Percentiles rank a stretch among this genome's conserved stretches.
Evolutionary conservation across 2,888 invertebrate species (phyloP).

Genomic region (Tiphia femorata): DNA sequence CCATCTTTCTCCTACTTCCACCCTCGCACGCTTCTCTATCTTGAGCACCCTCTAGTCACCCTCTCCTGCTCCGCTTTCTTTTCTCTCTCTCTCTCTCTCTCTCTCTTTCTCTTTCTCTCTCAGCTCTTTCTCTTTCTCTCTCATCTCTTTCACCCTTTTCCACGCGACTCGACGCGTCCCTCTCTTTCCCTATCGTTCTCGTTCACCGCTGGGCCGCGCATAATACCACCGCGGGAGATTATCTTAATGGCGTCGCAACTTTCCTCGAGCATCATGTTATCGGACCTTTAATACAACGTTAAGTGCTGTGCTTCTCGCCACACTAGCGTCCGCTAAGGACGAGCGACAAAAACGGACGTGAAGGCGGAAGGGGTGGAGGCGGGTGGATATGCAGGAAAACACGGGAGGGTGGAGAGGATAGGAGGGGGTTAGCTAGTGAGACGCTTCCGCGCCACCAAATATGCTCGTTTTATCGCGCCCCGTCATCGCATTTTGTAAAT

Average conservation of each 20-base stretch:
- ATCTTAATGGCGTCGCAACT: slow-evolving; percentile 54
- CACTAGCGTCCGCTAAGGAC: slow-evolving; percentile 15
- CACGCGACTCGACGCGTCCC: too few relatives aligned
- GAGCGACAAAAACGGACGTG: slow-evolving; percentile 19
- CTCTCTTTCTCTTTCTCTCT: too few relatives aligned
- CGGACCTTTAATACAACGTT: slow-evolving; percentile 43
- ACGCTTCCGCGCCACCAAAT: slow-evolving; percentile 13
- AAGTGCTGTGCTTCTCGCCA: slow-evolving; percentile 27
- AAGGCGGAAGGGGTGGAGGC: slow-evolving; percentile 1
- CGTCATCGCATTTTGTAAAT: too few relatives aligned
- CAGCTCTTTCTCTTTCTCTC: neutral
- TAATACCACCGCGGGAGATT: slow-evolving; percentile 39
- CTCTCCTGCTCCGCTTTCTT: too few relatives aligned
- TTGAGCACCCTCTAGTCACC: too few relatives aligned
- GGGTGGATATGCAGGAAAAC: too few relatives aligned
- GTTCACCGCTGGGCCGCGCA: slow-evolving; percentile 9
- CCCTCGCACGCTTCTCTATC: too few relatives aligned
- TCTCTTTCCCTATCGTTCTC: slow-evolving; percentile 15
- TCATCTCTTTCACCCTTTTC: slow-evolving; percentile 5
- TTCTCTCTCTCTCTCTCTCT: too few relatives aligned
- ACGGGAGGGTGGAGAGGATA: too few relatives aligned
- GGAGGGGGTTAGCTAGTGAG: too few relatives aligned
- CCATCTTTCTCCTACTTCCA: slow-evolving; percentile 4
- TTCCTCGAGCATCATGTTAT: slow-evolving; percentile 42
- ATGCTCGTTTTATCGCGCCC: too few relatives aligned